These are phyloP conservation scores for Festucalex cinctus DNA, from an alignment of 2,113 vertebrate genomes.

Conservation along the genomic window DNA sequence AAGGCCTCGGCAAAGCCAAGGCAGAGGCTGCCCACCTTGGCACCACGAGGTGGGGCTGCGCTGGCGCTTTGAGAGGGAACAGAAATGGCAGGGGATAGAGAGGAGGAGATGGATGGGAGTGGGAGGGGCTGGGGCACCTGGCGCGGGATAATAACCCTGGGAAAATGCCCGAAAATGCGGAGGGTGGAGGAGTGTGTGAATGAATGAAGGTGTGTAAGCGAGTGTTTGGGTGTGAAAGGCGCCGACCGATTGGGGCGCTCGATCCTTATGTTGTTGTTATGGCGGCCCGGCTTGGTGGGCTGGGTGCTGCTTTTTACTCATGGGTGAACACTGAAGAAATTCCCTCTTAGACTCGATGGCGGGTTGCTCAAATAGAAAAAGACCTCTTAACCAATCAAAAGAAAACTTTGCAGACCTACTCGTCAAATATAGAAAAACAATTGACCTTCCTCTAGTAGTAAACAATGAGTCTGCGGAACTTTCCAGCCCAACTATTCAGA, in stretches of 20 bases:
- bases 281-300: slow-evolving; percentile 30
- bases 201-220: slow-evolving; percentile 4
- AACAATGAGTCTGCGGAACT: neutral
- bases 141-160: slow-evolving; percentile 66
- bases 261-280: slow-evolving; percentile 36
- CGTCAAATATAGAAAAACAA: neutral
- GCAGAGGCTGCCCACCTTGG: slow-evolving; percentile 73
- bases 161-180: slow-evolving; percentile 60
- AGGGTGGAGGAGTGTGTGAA: slow-evolving; percentile 18
- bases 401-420: neutral
- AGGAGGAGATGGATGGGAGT: slow-evolving; percentile 15
- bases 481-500: neutral
- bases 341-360: neutral
- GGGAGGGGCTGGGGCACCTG: slow-evolving; percentile 46
- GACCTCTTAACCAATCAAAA: neutral
- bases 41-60: slow-evolving; percentile 61
- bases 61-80: slow-evolving; percentile 58
- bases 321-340: slow-evolving; percentile 19
- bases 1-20: slow-evolving; percentile 70
- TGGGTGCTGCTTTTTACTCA: slow-evolving; percentile 47
- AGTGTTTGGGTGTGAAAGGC: slow-evolving; percentile 19
- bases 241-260: slow-evolving; percentile 23
- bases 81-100: slow-evolving; percentile 52
- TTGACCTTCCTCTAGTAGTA: neutral
- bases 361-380: neutral